Conservation (phyloP, 2,888 invertebrate genomes). For the Bombylius major region DNA sequence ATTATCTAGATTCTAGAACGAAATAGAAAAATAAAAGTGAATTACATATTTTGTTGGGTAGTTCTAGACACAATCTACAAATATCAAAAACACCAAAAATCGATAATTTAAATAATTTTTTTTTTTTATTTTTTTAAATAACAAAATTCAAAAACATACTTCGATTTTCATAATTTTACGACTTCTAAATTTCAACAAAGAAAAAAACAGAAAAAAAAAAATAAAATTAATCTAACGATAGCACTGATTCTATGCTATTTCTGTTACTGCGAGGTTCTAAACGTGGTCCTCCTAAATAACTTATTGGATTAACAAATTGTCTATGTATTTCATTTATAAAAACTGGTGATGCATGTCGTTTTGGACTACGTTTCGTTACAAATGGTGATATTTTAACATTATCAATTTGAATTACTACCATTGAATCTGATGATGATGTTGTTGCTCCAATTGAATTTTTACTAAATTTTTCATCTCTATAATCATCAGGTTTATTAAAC, state of each 20-base stretch:
- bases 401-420: slow-evolving; percentile 15
- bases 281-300: slow-evolving; percentile 54
- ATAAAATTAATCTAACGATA: slow-evolving; percentile 47
- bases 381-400: slow-evolving; percentile 21
- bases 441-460: slow-evolving; percentile 13
- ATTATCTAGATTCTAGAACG: too few relatives aligned
- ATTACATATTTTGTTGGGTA: not conserved
- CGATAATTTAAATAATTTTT: too few relatives aligned
- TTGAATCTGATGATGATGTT: slow-evolving; percentile 5
- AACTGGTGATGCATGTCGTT: slow-evolving; percentile 34
- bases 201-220: too few relatives aligned
- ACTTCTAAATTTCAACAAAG: too few relatives aligned
- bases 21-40: not conserved
- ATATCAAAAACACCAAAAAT: too few relatives aligned
- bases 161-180: too few relatives aligned
- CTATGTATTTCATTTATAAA: slow-evolving; percentile 41
- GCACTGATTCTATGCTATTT: slow-evolving; percentile 52
- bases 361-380: slow-evolving; percentile 18
- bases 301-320: slow-evolving; percentile 51
- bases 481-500: too few relatives aligned
- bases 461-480: slow-evolving; percentile 12
- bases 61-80: too few relatives aligned
- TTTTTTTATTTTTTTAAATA: too few relatives aligned
- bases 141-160: too few relatives aligned
- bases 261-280: slow-evolving; percentile 39